Evolutionary conservation across 2,113 vertebrate genomes (phyloP).

Genomic region (Phaethon lepturus): DNA sequence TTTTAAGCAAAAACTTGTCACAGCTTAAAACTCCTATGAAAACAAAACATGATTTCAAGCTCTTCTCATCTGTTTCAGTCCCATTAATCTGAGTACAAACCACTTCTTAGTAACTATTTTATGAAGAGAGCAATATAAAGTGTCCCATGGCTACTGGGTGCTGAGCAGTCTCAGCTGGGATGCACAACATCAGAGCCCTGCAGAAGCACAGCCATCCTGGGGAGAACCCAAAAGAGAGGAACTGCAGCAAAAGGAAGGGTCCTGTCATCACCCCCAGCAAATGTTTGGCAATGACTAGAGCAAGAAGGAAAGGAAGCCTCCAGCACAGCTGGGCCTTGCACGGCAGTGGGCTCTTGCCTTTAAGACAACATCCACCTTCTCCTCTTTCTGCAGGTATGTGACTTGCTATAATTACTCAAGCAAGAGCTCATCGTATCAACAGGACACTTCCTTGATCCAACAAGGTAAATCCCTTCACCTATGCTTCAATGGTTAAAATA

Average conservation of each 20-base stretch:
- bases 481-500: background rate
- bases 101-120: background rate
- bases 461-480: background rate
- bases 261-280: background rate
- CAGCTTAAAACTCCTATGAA: background rate
- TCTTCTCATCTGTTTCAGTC: background rate
- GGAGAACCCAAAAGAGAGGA: background rate
- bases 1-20: background rate
- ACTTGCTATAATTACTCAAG: background rate
- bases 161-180: background rate
- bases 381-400: background rate
- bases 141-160: background rate
- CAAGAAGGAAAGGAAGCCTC: background rate
- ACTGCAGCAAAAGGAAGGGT: background rate
- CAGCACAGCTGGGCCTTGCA: background rate
- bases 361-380: background rate
- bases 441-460: background rate
- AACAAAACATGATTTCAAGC: background rate
- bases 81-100: background rate
- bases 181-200: background rate
- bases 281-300: background rate
- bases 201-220: background rate
- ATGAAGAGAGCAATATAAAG: background rate
- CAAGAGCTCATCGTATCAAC: background rate
- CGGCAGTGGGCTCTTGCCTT: background rate